Base-by-base conservation (phyloP, 2,888 invertebrate genomes). In the Panopea generosa region DNA sequence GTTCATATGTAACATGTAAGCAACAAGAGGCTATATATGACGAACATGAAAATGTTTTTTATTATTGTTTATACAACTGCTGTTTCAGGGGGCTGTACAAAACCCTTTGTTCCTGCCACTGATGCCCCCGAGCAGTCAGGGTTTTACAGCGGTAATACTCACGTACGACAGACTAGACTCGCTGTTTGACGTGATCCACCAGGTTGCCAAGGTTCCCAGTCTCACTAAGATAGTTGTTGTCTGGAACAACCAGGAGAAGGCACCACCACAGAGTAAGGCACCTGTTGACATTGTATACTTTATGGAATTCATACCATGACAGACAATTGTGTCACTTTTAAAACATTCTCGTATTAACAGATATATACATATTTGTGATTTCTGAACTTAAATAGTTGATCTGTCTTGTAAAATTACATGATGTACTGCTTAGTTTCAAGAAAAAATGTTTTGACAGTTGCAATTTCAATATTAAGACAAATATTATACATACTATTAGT, bases 141-240 rank as follows among this genome's bases (percentile, higher is more conserved):
- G 99, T 70, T 99, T 99, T 93, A 99, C 99, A 1, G 98, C 98
- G 24, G 98, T 99, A 83, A 96, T 99, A 89, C 94, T 99, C 81
- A 98, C 98, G 0, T 99, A 97, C 89, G 98, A 99, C 93, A 94
- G 98, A 73, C 94, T 98, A 22, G 96, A 97, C 83, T 96, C 97
- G 91, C 94, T 99, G 59, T 98, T 97, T 93, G 94, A 96, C 52
- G 94, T 98, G 11, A 96, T 99, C 74, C 95, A 95, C 86, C 96
- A 97, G 92, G 94, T 99, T 66, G 95, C 96, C 2, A 95, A 95
- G 86, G 97, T 97, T 63, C 97, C 98, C 43, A 98, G 98, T 90
- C 94, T 99, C 33, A 95, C 96, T 87, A 98, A 98, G 94, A 96
- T 99, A 82, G 94, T 99, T 38, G 97, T 99, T 27, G 95, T 99